A percentile compares a stretch with the other conserved stretches of the same genome.
Conservation (phyloP, 92 coral and sea anemone species). For the Pocillopora grandis region DNA sequence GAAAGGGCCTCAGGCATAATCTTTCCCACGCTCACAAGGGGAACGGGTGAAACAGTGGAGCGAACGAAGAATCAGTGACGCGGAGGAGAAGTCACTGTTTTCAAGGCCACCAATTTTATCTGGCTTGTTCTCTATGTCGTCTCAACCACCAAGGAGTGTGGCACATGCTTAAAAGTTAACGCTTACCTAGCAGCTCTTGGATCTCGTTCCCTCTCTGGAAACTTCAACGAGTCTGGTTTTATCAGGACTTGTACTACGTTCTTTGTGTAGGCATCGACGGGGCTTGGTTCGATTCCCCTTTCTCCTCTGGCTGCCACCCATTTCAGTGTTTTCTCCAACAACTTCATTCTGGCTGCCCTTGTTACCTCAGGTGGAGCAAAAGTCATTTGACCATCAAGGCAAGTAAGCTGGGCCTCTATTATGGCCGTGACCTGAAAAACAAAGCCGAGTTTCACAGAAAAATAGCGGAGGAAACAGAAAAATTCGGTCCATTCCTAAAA, state of each 20-base stretch:
- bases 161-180: not conserved
- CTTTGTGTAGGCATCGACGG: conserved; percentile 38
- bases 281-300: conserved; percentile 6
- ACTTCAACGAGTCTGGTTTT: not conserved
- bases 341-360: conserved; percentile 5
- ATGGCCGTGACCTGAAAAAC: conserved; percentile 34
- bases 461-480: too few relatives aligned
- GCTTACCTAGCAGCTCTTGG: conserved; percentile 1
- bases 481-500: too few relatives aligned
- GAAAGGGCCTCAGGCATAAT: too few relatives aligned
- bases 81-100: too few relatives aligned
- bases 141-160: not conserved
- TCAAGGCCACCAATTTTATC: not conserved
- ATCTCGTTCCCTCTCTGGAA: conserved; percentile 29
- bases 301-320: conserved; percentile 42
- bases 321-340: conserved; percentile 18
- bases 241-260: conserved; percentile 41
- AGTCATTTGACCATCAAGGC: conserved; percentile 42
- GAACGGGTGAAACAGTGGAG: too few relatives aligned
- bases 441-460: not conserved
- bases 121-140: not conserved
- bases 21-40: too few relatives aligned
- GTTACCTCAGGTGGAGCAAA: conserved; percentile 39
- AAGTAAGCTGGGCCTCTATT: conserved; percentile 36
- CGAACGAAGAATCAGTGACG: too few relatives aligned